phyloP scores from a whole-genome alignment of 2,113 vertebrate genomes.

The human (Homo sapiens) region GRCh38 chrX:42100001-42100500 shows the following conservation, averaged over 20 bases:
- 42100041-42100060: conserved; percentile 14
- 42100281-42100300: background rate
- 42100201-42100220: background rate
- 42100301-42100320: background rate
- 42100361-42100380: background rate
- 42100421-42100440: background rate
- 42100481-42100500: conserved; percentile 32
- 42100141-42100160: conserved; percentile 18
- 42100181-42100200: background rate
- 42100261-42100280: background rate
- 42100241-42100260: background rate
- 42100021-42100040: conserved; percentile 25
- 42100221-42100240: background rate
- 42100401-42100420: background rate
- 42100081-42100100: background rate
- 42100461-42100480: conserved; percentile 1
- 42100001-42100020: conserved; percentile 3
- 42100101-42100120: conserved; percentile 7
- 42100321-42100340: background rate
- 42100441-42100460: background rate
- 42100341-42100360: background rate
- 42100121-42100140: background rate
- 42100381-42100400: background rate
- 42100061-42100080: conserved; percentile 11
- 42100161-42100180: background rate